Conservation (phyloP, 2,888 invertebrate species). For the Candidula unifasciata region DNA sequence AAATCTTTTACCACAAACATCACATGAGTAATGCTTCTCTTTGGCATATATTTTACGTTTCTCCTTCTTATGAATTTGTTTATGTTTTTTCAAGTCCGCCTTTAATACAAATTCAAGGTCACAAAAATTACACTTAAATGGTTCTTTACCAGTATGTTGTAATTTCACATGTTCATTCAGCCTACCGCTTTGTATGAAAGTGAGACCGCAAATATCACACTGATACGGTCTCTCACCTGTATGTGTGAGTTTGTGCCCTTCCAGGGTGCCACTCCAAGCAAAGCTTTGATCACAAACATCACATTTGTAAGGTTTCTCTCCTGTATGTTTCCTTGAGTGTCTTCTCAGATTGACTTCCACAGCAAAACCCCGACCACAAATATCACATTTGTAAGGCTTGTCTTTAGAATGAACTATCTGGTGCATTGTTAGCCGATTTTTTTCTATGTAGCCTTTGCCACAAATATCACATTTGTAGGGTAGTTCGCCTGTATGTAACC, state of each 20-base stretch:
- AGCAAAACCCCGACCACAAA: not conserved
- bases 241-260: not conserved
- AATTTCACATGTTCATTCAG: too few species aligned
- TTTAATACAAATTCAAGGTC: too few species aligned
- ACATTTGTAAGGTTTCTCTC: conserved; percentile 26
- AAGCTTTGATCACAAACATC: conserved; percentile 1
- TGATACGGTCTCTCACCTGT: conserved; percentile 3
- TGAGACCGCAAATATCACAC: conserved; percentile 2
- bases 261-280: not conserved
- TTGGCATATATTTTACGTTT: too few species aligned
- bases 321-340: conserved; percentile 3
- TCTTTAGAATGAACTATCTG: not conserved
- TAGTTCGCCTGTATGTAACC: not conserved
- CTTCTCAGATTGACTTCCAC: not conserved
- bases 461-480: too few species aligned
- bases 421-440: conserved; percentile 15
- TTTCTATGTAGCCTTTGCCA: not conserved
- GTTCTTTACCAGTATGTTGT: not conserved
- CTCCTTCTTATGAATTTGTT: not conserved
- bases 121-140: conserved; percentile 40
- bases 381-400: too few species aligned
- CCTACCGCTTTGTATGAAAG: too few species aligned
- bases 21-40: not conserved
- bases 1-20: not conserved
- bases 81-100: not conserved